Evolutionary conservation across 1,140 invertebrate genomes (phyloP).

Genomic region (Diabrotica virgifera): DNA sequence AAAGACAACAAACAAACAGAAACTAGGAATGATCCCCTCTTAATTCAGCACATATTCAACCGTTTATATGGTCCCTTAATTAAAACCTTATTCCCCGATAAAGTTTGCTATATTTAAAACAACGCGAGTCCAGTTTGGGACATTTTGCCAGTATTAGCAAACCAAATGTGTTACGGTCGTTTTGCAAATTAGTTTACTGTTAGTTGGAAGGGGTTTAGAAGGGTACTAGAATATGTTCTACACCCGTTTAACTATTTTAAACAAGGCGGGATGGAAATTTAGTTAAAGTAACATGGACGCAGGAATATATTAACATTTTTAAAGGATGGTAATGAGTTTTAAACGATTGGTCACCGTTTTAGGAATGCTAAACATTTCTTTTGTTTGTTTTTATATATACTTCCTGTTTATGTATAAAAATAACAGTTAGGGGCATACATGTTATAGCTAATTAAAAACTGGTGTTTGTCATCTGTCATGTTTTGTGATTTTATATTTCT

Average conservation of each 20-base stretch:
- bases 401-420: no score
- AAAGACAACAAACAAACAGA: not conserved
- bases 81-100: constrained; percentile 19
- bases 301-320: constrained; percentile 3
- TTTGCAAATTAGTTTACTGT: constrained; percentile 20
- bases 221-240: constrained; percentile 15
- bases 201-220: constrained; percentile 18
- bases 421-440: no score
- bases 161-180: constrained; percentile 19
- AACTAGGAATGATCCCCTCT: not conserved
- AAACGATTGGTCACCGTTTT: no score
- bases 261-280: constrained; percentile 10
- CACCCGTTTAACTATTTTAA: constrained; percentile 13
- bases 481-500: no score
- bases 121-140: constrained; percentile 18
- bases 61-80: constrained; percentile 19
- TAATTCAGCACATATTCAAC: constrained; percentile 11
- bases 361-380: no score
- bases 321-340: not conserved
- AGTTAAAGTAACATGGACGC: constrained; percentile 5
- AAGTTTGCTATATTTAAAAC: constrained; percentile 20
- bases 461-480: no score
- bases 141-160: constrained; percentile 17
- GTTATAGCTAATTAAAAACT: no score
- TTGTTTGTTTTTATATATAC: no score